phyloP scores from a whole-genome alignment of 2,113 vertebrate genomes.

The Cyanoderma ruficeps region DNA sequence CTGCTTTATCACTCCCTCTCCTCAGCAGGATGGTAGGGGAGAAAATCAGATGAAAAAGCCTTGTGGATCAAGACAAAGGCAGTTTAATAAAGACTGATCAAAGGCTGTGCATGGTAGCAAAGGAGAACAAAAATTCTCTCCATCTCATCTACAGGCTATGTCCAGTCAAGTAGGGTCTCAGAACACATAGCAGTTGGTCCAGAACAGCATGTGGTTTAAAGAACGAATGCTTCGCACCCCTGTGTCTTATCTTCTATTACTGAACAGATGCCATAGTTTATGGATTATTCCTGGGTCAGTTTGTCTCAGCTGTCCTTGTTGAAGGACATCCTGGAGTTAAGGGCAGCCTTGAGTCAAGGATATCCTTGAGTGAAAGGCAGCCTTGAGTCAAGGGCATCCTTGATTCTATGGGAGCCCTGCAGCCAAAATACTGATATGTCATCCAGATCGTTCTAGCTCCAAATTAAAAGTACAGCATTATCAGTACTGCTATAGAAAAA shows the following conservation, averaged over 20 bases:
- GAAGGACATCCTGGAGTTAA: neutral
- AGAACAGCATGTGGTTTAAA: no score
- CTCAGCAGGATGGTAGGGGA: neutral
- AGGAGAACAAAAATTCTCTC: neutral
- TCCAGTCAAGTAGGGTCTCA: neutral
- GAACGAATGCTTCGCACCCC: accelerated
- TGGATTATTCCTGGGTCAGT: neutral
- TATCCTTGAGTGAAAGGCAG: neutral
- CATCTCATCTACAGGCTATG: neutral
- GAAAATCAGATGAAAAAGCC: neutral
- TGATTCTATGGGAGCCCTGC: neutral
- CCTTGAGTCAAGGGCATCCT: neutral
- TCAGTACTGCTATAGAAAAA: neutral
- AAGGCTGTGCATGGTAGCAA: accelerated
- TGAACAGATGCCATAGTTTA: neutral
- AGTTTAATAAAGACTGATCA: neutral
- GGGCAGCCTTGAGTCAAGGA: neutral
- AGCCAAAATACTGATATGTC: neutral
- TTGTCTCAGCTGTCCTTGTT: neutral
- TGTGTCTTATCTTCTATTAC: neutral
- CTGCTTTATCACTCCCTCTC: neutral
- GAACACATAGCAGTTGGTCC: accelerated
- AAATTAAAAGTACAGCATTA: neutral
- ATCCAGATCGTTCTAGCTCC: neutral
- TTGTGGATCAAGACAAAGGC: neutral